Conservation (phyloP, 2,888 invertebrate species). For the Pollenia amentaria region DNA sequence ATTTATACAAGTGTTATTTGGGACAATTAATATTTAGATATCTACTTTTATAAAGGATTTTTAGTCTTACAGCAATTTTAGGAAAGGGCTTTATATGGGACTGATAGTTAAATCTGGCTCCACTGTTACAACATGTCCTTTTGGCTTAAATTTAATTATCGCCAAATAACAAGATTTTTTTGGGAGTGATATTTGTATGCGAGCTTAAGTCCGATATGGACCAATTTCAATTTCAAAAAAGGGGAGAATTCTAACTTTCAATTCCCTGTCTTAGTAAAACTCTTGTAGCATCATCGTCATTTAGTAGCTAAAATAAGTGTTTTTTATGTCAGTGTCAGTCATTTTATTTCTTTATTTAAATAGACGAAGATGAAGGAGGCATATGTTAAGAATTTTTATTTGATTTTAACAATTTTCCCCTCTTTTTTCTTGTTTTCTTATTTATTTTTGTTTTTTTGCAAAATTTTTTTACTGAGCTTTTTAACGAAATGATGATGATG, state of each 20-base stretch:
- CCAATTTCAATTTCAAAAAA: no score
- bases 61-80: no score
- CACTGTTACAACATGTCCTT: no score
- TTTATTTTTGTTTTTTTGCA: neutral
- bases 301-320: constrained; percentile 32
- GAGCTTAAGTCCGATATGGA: no score
- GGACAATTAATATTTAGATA: no score
- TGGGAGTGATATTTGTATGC: no score
- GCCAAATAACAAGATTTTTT: no score
- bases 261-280: neutral
- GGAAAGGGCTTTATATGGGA: no score
- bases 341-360: constrained; percentile 21
- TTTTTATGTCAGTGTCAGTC: constrained; percentile 44
- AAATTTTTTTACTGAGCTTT: neutral
- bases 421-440: neutral
- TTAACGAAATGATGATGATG: neutral
- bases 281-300: constrained; percentile 20
- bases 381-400: constrained; percentile 36
- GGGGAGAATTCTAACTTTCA: neutral
- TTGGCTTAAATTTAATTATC: no score
- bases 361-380: constrained; percentile 29
- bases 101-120: no score
- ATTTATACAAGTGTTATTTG: no score
- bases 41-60: no score
- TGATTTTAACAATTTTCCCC: constrained; percentile 26